Base-by-base conservation (phyloP, 2,113 vertebrate species). In the Numida meleagris region DNA sequence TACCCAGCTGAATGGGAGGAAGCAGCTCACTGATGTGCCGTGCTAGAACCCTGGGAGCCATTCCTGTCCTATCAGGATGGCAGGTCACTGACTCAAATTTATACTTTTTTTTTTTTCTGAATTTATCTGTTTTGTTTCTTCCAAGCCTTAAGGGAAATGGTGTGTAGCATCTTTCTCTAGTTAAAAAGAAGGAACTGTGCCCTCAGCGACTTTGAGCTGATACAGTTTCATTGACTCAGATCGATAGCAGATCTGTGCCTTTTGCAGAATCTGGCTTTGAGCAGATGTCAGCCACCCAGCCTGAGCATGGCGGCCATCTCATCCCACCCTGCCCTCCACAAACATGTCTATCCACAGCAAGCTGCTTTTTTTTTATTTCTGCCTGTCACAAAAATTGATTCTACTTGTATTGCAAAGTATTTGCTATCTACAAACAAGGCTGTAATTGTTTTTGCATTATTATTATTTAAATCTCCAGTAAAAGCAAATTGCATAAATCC, bases 301-400 rank as follows among this genome's bases (percentile, higher is more conserved):
- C n/a, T 75, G 86, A 50, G 10, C 48, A 21, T 76, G 75, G 71
- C 42, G 67, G 50, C 53, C 66, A 1, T 57, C 1, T 57, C 1
- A 0, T 31, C 68, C 46, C 88, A 27, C 6, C 11, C 14, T 51
- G 36, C 77, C 83, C 74, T 84, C 59, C 45, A 19, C 40, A 74
- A 62, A 31, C 23, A 53, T 0, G 0, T 14, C 63, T 2, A 3
- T 48, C 71, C 29, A 8, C 33, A 66, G 53, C 50, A 62, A 14
- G 38, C 67, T 80, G 72, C 42, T 76, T 31, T 89, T 51, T 55
- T 85, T 73, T 18, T 25, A 3, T 23, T 70, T 55, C 19, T 59
- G n/a, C 23, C 14, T 0, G 0, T 67, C 45, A 58, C 46, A 90
- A 66, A 89, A 87, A 20, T 1, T 8, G 29, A 7, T 27, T 46